Base-by-base conservation (phyloP, 2,113 vertebrate species). In the Sarotherodon lohbergeri region DNA sequence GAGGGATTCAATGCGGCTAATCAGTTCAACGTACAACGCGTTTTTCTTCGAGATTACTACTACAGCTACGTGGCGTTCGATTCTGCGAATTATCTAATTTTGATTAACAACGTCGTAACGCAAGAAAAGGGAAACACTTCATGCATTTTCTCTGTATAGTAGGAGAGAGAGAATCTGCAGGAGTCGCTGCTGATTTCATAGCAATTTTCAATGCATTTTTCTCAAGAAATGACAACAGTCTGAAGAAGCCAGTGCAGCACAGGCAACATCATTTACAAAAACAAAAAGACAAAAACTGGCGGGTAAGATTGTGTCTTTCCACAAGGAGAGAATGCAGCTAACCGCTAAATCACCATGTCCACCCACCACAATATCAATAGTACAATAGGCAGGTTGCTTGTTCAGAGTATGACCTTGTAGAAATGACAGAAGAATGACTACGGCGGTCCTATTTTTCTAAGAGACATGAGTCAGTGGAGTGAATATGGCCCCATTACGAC, bases 1-100 rank as follows among this genome's bases (percentile, higher is more conserved):
- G 80, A 88, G 94, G 91, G 91, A 94, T 90, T 94, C 82, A 89
- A 82, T 91, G 80, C 73, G 36, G 93, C 91, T 95, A 93, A 94
- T 93, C 94, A 92, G 86, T 87, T 89, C 27, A 3, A 46, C 68
- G 88, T 88, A 81, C 4, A 19, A n/a, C 57, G 79, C 76, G 85
- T 66, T 85, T 88, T 85, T 89, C 81, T 86, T 57, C 36, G 19
- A 66, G 88, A 92, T 91, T 89, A 89, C 73, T 36, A 50, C 80
- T 43, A 54, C 59, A 63, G 88, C 90, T 61, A 88, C 52, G 68
- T 52, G 6, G 7, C 12, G 54, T 84, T 82, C 3, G 3, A 83
- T 83, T 78, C 57, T 76, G 52, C 1, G 5, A 24, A 54, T 90
- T 66, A 82, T 88, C 55, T 86, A 4, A 85, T 87, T 91, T 86